These are phyloP conservation scores for Melanaphis sacchari DNA, from an alignment of 1,140 invertebrate species.

Conservation along the genomic window DNA sequence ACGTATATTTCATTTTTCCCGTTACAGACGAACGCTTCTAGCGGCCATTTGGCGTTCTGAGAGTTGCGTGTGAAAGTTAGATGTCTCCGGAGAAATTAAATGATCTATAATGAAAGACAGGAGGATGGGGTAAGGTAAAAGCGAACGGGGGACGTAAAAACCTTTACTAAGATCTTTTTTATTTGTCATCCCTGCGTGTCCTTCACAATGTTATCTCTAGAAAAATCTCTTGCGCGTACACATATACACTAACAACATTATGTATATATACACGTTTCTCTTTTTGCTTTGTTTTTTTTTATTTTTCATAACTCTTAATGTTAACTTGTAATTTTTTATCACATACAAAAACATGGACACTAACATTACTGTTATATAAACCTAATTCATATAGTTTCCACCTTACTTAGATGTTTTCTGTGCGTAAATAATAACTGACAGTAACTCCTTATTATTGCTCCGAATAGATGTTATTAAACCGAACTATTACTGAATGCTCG, in stretches of 20 bases:
- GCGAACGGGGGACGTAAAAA: neutral
- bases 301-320: neutral
- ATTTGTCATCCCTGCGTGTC: slow-evolving; percentile 27
- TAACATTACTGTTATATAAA: neutral
- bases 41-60: neutral
- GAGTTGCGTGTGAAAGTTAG: slow-evolving; percentile 1
- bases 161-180: slow-evolving; percentile 25
- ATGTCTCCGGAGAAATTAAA: slow-evolving; percentile 15
- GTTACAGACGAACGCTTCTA: neutral
- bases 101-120: neutral
- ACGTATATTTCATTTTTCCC: slow-evolving; percentile 14
- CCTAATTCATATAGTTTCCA: neutral
- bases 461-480: neutral
- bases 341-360: neutral
- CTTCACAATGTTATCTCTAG: neutral
- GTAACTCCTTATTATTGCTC: neutral
- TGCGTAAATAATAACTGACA: neutral
- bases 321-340: neutral
- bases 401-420: neutral
- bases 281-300: neutral
- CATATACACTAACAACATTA: neutral
- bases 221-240: neutral
- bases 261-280: neutral
- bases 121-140: too few relatives aligned
- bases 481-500: neutral